phyloP scores from a whole-genome alignment of 2,888 invertebrate genomes.

The Laspeyria flexula region DNA sequence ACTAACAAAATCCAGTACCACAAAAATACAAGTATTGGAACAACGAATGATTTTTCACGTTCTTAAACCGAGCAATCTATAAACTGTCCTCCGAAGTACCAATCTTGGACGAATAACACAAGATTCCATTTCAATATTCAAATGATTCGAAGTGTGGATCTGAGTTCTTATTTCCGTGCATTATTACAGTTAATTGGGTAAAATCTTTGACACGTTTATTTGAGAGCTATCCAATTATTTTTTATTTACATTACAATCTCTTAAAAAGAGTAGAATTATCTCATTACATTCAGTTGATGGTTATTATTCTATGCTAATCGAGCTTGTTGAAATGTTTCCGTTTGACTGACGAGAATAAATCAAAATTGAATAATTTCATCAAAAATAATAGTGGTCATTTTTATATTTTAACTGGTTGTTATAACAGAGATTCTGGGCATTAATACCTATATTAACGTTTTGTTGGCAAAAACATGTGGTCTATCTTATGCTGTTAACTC shows the following conservation, averaged over 20 bases:
- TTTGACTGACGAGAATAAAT: not conserved
- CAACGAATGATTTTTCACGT: too few species aligned
- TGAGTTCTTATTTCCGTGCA: constrained; percentile 21
- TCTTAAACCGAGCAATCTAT: not conserved
- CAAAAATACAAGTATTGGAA: too few species aligned
- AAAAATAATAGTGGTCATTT: not conserved
- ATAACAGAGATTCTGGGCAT: too few species aligned
- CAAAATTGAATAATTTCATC: not conserved
- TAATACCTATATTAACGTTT: too few species aligned
- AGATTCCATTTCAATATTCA: constrained; percentile 36
- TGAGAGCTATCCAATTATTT: constrained; percentile 38
- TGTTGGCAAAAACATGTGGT: too few species aligned
- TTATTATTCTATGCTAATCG: constrained; percentile 3
- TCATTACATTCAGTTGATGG: not conserved
- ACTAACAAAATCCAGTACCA: too few species aligned
- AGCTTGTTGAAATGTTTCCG: not conserved
- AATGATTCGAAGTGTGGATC: constrained; percentile 22
- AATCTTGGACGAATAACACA: constrained; percentile 12
- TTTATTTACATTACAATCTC: constrained; percentile 21
- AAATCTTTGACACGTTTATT: constrained; percentile 26
- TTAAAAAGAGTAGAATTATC: constrained; percentile 6
- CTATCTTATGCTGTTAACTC: too few species aligned
- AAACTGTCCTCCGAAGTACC: constrained; percentile 7
- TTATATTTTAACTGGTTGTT: too few species aligned
- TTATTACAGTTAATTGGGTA: constrained; percentile 43